Base-by-base conservation (phyloP, 2,113 vertebrate genomes). In the Piliocolobus tephrosceles region DNA sequence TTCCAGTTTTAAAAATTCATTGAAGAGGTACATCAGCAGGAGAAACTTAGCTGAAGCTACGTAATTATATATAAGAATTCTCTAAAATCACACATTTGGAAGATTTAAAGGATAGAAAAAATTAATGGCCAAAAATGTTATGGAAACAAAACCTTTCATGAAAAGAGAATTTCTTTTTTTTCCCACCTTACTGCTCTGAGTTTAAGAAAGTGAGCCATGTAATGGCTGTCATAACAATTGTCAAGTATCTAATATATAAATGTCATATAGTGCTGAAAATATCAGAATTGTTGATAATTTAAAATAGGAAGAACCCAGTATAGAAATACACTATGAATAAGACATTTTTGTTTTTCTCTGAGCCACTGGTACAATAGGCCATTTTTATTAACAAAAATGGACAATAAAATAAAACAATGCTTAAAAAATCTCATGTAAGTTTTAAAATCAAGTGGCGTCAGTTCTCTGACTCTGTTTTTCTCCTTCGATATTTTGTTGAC, bases 211-310 rank as follows among this genome's bases (percentile, higher is more conserved):
- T 78, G 20, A 18, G 18, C 35, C 22, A 55, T 58, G 52, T 3
- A 79, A 61, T 70, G 40, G 73, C 16, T 80, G 38, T 40, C 75
- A 84, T 32, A 93, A 75, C 0, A 27, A 83, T 81, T 13, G 78
- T 81, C 75, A 78, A 25, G 57, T 7, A 80, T 91, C 80, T 66
- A 88, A 92, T 58, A 50, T 58, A 58, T 32, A 85, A 80, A 84
- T 88, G 47, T 81, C 88, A 94, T 50, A 90, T 50, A 90, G 22
- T 84, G 43, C n/a, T 91, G 78, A 95, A 32, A 76, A 92, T 38
- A 84, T 94, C 45, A 87, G 57, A 87, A 79, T 78, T 58, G 18
- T 32, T 76, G 38, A 85, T 18, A 93, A 88, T 76, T 73, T 91
- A 86, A 94, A 96, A 75, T 16, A 80, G 22, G 9, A 68, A 94